phyloP scores from a whole-genome alignment of 1,140 invertebrate genomes.

The Atta cephalotes region DNA sequence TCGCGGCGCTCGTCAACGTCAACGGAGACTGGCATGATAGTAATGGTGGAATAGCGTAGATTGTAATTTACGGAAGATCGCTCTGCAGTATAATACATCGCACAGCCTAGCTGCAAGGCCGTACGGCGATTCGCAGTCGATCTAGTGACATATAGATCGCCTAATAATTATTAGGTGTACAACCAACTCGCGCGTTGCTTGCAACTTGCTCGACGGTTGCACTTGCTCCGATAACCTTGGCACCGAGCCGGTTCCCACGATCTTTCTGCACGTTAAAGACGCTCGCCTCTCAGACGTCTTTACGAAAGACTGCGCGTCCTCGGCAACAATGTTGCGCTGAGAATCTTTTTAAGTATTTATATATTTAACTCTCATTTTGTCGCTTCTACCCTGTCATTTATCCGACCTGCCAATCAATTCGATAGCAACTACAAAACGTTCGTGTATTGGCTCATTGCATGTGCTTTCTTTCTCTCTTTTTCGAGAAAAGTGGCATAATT shows the following conservation, averaged over 20 bases:
- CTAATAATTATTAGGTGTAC: slow-evolving; percentile 59
- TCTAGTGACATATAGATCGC: slow-evolving; percentile 52
- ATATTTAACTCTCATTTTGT: neutral
- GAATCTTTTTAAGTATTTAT: neutral
- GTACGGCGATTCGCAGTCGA: slow-evolving; percentile 13
- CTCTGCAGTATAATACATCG: slow-evolving; percentile 10
- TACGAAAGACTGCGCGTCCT: slow-evolving; percentile 30
- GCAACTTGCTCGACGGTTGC: slow-evolving; percentile 10
- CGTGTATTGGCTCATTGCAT: neutral
- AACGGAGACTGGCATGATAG: neutral
- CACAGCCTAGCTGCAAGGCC: slow-evolving; percentile 37
- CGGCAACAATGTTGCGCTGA: neutral
- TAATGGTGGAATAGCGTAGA: slow-evolving; percentile 17
- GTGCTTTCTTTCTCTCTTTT: neutral
- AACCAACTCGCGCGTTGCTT: slow-evolving; percentile 9
- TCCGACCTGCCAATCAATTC: slow-evolving; percentile 16
- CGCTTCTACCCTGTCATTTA: slow-evolving; percentile 11
- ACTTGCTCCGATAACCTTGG: slow-evolving; percentile 64
- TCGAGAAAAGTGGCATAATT: slow-evolving; percentile 45
- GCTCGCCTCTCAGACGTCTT: slow-evolving; percentile 14
- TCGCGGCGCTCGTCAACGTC: slow-evolving; percentile 46
- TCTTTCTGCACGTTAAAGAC: slow-evolving; percentile 55
- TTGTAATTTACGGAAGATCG: slow-evolving; percentile 54
- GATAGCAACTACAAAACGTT: slow-evolving; percentile 8
- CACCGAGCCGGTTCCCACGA: slow-evolving; percentile 67